These are phyloP conservation scores for Drosophila neocordata DNA, from an alignment of 1,140 invertebrate species.

Conservation along the genomic window DNA sequence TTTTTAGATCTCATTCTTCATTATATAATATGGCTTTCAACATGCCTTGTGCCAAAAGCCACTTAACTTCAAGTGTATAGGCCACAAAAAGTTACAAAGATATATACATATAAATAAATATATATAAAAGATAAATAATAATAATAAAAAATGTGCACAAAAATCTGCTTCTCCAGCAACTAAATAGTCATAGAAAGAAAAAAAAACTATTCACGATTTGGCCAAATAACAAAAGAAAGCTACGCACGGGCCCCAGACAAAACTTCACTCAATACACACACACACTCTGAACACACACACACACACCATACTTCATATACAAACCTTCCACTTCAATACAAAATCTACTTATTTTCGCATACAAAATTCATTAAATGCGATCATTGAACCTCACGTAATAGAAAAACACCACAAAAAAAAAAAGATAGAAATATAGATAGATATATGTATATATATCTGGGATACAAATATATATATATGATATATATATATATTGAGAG, in stretches of 20 bases:
- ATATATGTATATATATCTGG: neutral
- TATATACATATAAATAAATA: neutral
- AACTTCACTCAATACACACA: constrained; percentile 54
- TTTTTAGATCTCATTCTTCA: constrained; percentile 35
- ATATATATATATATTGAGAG: constrained; percentile 10
- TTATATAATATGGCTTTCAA: constrained; percentile 50
- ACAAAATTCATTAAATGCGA: constrained; percentile 80
- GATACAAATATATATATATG: neutral
- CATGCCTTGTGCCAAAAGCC: constrained; percentile 51
- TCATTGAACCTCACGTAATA: constrained; percentile 63
- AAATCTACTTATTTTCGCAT: constrained; percentile 81
- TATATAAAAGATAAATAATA: constrained; percentile 1
- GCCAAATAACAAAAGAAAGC: constrained; percentile 72
- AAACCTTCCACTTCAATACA: constrained; percentile 49
- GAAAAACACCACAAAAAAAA: constrained; percentile 38
- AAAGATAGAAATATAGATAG: constrained; percentile 20
- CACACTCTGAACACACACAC: constrained; percentile 14
- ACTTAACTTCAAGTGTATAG: constrained; percentile 57
- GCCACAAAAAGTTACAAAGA: constrained; percentile 31
- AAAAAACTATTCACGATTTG: constrained; percentile 53
- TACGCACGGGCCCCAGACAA: constrained; percentile 63
- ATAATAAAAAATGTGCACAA: constrained; percentile 12
- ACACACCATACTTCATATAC: constrained; percentile 15
- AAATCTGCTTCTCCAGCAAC: constrained; percentile 52
- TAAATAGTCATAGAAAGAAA: constrained; percentile 44